Percentiles rank a stretch among this genome's conserved stretches.
Evolutionary conservation across 2,113 vertebrate species (phyloP).

Genomic region (Pontoporia blainvillei): DNA sequence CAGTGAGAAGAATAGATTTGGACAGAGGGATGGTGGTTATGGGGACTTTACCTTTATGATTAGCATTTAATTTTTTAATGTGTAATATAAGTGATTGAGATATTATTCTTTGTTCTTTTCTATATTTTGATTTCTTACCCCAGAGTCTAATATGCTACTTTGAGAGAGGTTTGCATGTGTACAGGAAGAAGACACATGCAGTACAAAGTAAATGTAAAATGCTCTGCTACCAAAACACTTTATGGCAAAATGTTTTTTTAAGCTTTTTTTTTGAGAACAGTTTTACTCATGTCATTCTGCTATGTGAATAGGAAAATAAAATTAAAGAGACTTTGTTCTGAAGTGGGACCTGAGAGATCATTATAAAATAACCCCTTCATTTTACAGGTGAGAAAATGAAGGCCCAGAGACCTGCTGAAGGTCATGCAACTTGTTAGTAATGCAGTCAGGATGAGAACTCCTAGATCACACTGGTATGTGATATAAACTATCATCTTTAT

Average conservation of each 20-base stretch:
- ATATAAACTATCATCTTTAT: background rate
- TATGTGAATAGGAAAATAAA: background rate
- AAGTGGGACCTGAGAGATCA: background rate
- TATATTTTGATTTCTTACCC: background rate
- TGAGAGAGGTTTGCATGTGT: background rate
- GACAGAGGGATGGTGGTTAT: background rate
- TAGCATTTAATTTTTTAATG: conserved; percentile 5
- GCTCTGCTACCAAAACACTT: background rate
- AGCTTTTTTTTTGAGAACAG: background rate
- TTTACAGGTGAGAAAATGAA: conserved; percentile 20
- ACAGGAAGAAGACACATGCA: background rate
- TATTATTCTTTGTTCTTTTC: background rate
- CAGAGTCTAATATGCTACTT: background rate
- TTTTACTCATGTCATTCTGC: background rate
- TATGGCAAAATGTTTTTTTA: background rate
- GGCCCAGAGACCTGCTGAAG: background rate
- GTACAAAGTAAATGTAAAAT: background rate
- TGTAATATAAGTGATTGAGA: background rate
- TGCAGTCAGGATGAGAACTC: background rate
- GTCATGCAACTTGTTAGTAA: background rate
- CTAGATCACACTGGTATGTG: background rate
- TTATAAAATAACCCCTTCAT: background rate
- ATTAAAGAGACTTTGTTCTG: conserved; percentile 6
- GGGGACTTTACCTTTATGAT: background rate
- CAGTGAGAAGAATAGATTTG: background rate